These are phyloP conservation scores for Eublepharis macularius DNA, from an alignment of 2,113 vertebrate genomes.

Conservation along the genomic window DNA sequence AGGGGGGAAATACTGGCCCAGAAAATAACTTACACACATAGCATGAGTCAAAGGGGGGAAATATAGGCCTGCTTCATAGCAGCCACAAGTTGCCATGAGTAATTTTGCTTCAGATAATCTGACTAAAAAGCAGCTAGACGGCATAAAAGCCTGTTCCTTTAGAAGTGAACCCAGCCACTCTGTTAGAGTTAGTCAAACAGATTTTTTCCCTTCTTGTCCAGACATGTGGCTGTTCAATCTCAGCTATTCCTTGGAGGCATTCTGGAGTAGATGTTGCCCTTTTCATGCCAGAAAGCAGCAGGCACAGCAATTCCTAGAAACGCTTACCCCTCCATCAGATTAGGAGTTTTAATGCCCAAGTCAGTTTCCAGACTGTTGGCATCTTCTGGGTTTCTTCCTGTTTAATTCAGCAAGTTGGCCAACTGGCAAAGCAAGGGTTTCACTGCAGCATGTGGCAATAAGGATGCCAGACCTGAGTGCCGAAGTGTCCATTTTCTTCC, in stretches of 20 bases:
- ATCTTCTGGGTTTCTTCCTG: not conserved
- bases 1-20: not conserved
- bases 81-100: not conserved
- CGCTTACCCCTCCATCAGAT: not conserved
- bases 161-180: not conserved
- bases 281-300: not conserved
- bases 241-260: not conserved
- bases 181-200: not conserved
- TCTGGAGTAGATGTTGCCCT: not conserved
- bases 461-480: constrained; percentile 45
- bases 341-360: not conserved
- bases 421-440: not conserved
- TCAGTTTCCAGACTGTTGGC: not conserved
- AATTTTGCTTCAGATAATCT: not conserved
- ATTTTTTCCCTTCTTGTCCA: not conserved
- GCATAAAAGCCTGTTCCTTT: not conserved
- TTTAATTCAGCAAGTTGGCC: not conserved
- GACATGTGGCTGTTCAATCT: not conserved
- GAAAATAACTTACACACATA: not conserved
- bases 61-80: not conserved
- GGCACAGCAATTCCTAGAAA: not conserved
- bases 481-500: constrained; percentile 33
- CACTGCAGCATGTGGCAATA: not conserved
- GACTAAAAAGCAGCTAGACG: not conserved
- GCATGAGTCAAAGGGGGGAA: too few relatives aligned